phyloP scores from a whole-genome alignment of 1,140 invertebrate species.

The Laodelphax striatellus region DNA sequence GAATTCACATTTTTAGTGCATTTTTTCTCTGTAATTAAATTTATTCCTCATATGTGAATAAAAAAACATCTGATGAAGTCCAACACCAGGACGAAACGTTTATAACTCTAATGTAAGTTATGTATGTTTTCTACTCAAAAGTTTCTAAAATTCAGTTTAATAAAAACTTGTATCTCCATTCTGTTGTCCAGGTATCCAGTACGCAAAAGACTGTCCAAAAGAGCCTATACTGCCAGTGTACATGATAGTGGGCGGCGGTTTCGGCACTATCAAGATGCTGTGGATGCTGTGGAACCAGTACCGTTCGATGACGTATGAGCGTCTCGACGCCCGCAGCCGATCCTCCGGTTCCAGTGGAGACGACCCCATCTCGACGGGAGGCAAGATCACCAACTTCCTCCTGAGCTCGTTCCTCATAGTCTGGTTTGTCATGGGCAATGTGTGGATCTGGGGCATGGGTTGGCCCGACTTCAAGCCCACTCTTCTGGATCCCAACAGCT shows the following conservation, averaged over 20 bases:
- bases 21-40: no score
- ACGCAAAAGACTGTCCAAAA: slow-evolving; percentile 62
- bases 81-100: no score
- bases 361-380: slow-evolving; percentile 38
- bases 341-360: slow-evolving; percentile 33
- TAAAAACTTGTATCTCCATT: background rate
- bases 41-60: no score
- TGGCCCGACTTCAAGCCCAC: slow-evolving; percentile 56
- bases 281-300: slow-evolving; percentile 59
- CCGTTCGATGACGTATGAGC: slow-evolving; percentile 38
- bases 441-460: slow-evolving; percentile 65
- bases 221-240: slow-evolving; percentile 69
- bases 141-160: no score
- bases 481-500: slow-evolving; percentile 56
- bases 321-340: slow-evolving; percentile 40
- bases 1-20: no score
- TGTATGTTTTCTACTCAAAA: no score
- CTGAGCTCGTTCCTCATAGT: slow-evolving; percentile 55
- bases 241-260: slow-evolving; percentile 65
- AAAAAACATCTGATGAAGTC: no score
- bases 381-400: slow-evolving; percentile 37
- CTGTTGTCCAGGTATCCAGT: slow-evolving; percentile 54
- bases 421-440: slow-evolving; percentile 68
- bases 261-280: slow-evolving; percentile 56
- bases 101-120: no score